Percentiles rank a stretch among this genome's conserved stretches.
phyloP scores from a whole-genome alignment of 2,797 vertebrate genomes.

The Margarornis squamiger region DNA sequence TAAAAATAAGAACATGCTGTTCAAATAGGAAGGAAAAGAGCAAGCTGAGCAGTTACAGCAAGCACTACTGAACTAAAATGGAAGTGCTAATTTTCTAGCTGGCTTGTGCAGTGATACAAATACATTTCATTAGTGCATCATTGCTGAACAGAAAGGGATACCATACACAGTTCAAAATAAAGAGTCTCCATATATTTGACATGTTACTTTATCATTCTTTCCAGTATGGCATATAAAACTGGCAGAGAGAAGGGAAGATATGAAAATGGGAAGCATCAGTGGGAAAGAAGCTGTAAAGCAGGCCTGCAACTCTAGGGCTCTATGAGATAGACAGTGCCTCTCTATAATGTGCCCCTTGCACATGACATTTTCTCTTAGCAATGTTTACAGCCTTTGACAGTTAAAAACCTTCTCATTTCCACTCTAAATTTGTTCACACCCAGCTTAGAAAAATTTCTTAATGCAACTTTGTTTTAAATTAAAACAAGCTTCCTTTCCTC shows the following conservation, averaged over 20 bases:
- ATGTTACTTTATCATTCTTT: neutral
- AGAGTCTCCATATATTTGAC: neutral
- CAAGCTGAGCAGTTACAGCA: neutral
- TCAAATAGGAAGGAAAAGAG: neutral
- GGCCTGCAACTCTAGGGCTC: neutral
- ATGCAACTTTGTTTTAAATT: neutral
- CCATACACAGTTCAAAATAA: neutral
- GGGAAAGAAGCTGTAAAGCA: neutral
- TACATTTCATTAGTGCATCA: neutral
- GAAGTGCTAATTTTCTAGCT: neutral
- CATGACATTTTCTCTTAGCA: neutral
- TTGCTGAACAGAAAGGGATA: neutral
- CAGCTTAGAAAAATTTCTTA: neutral
- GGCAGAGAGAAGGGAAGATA: neutral
- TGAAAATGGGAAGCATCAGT: neutral
- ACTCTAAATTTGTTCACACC: neutral
- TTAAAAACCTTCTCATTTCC: neutral
- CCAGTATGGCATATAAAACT: neutral
- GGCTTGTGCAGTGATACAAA: neutral
- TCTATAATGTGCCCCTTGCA: neutral
- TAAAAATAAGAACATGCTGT: constrained; percentile 10
- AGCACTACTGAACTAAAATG: neutral
- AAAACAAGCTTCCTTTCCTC: neutral
- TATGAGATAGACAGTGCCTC: neutral
- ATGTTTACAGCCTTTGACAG: neutral